Evolutionary conservation across 1,140 invertebrate genomes (phyloP), one percentile per base, ranked within the genome.

Genomic region (Ostrea edulis): DNA sequence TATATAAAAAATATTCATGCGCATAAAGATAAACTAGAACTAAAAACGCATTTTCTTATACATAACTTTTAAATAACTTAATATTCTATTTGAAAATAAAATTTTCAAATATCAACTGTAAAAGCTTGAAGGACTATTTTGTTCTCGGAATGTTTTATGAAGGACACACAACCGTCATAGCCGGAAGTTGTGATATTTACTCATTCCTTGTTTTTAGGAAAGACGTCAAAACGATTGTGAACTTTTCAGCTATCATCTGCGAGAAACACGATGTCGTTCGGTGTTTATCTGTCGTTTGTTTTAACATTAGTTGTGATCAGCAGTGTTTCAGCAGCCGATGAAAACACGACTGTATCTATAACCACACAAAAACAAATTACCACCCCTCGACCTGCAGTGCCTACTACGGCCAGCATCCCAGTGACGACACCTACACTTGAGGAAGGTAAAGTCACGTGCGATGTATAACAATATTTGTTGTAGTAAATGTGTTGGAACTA

Each of bases 151-250:
- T 44, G 35, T 44, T 44, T 44, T 44, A 44, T 5, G 35, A 44
- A 44, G 35, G 35, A 44, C 1, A 44, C 35, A 44, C 35, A 71
- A 29, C 22, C 9, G 65, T 25, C 65, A 12, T 25, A 25, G 8
- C 68, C 68, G 68, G 68, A 77, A 77, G 68, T 77, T 77, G 68
- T 77, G 68, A 77, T 77, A 22, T 77, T 77, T 77, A 77, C 68
- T 77, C 68, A 77, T 77, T 29, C 12, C 12, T 77, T 22, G 25
- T 77, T 77, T 77, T 77, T 17, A 77, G 25, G 29, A 35, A 77
- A 77, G 68, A 77, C 68, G 68, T 77, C 68, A 52, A 52, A 53
- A 83, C 14, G 3, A 53, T 83, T 83, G 12, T n/a, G 4, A 14
- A 51, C n/a, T n/a, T n/a, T 83, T 54, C 44, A 22, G 9, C 25